Percentiles rank a stretch among this genome's conserved stretches.
These are phyloP conservation scores for Petaurus breviceps DNA, from an alignment of 2,113 vertebrate species.

Conservation along the genomic window DNA sequence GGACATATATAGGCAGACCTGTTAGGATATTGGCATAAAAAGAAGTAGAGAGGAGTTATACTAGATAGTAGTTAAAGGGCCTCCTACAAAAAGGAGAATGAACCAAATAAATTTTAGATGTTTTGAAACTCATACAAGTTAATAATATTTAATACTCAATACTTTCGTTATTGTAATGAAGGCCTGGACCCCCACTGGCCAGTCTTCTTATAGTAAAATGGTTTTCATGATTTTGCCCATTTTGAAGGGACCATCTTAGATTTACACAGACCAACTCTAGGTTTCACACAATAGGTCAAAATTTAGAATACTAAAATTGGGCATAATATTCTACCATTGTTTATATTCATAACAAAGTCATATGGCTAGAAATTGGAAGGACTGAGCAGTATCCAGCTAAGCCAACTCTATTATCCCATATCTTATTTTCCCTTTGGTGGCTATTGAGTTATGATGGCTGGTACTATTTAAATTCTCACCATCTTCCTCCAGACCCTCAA, in stretches of 20 bases:
- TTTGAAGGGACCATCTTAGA: neutral
- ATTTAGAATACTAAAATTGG: slow-evolving; percentile 25
- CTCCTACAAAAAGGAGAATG: slow-evolving; percentile 20
- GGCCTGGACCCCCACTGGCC: neutral
- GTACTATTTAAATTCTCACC: slow-evolving; percentile 11
- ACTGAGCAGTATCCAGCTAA: slow-evolving; percentile 14
- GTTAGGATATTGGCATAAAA: neutral
- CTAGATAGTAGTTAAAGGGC: neutral
- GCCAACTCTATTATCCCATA: slow-evolving; percentile 30
- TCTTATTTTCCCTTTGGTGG: slow-evolving; percentile 13
- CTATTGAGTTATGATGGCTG: slow-evolving; percentile 26
- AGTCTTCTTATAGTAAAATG: neutral
- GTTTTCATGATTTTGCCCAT: neutral
- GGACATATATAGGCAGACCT: neutral
- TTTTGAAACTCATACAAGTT: neutral
- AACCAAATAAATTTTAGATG: neutral
- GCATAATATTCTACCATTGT: slow-evolving; percentile 3
- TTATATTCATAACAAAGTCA: slow-evolving; percentile 40
- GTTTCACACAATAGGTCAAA: slow-evolving; percentile 31
- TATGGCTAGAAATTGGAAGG: neutral
- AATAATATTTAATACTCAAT: neutral
- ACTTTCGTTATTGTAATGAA: neutral
- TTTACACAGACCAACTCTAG: slow-evolving; percentile 30
- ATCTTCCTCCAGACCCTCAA: neutral
- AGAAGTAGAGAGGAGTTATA: neutral